These are phyloP conservation scores for Anabas testudineus DNA, from an alignment of 2,797 vertebrate species.

Conservation along the genomic window DNA sequence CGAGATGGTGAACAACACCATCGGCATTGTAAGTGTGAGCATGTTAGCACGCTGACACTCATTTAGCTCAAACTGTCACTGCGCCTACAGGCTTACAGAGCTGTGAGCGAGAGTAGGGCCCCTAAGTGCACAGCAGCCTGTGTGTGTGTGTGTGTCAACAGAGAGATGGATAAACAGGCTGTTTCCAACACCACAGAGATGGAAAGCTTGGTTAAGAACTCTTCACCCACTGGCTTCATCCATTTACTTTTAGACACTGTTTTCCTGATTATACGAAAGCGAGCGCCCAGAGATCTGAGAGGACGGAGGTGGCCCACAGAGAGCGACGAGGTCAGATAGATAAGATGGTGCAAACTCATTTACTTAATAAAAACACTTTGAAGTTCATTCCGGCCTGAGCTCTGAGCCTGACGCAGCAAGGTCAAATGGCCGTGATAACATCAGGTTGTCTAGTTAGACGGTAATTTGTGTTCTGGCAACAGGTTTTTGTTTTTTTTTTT, in stretches of 20 bases:
- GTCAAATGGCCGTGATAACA: slow-evolving; percentile 4
- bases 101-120: background rate
- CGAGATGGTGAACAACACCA: background rate
- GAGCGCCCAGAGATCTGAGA: slow-evolving; percentile 9
- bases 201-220: slow-evolving; percentile 17
- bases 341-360: slow-evolving; percentile 26
- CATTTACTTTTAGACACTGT: background rate
- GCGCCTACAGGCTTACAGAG: background rate
- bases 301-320: slow-evolving; percentile 14
- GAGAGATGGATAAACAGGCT: background rate
- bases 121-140: background rate
- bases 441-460: background rate
- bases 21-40: background rate
- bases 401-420: background rate
- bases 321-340: slow-evolving; percentile 26
- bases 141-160: slow-evolving; percentile 5
- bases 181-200: slow-evolving; percentile 22
- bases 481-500: no score
- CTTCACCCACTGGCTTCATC: slow-evolving; percentile 9
- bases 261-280: slow-evolving; percentile 5
- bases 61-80: background rate
- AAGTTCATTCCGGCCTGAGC: slow-evolving; percentile 15
- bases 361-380: slow-evolving; percentile 47
- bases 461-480: background rate
- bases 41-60: background rate